These are phyloP conservation scores for Allolobophora icterica DNA, from an alignment of 2,888 invertebrate species.

Conservation along the genomic window DNA sequence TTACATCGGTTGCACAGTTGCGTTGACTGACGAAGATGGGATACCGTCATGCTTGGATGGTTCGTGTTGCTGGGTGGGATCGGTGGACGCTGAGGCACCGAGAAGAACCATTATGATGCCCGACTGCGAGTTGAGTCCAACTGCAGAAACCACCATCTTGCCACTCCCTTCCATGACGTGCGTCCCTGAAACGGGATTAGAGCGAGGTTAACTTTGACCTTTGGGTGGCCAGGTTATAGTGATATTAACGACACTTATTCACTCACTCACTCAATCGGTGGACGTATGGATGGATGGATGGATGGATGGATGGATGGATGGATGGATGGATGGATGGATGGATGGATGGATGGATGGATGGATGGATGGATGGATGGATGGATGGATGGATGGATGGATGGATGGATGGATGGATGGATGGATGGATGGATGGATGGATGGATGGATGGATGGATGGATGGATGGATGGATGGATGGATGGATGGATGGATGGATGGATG, in stretches of 20 bases:
- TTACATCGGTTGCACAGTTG: background rate
- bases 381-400: no score
- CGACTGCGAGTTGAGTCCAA: constrained; percentile 96
- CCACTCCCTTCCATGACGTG: constrained; percentile 99
- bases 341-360: background rate
- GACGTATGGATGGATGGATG: background rate
- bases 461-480: no score
- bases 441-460: no score
- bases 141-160: constrained; percentile 96
- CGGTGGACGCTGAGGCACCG: constrained; percentile 73
- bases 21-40: background rate
- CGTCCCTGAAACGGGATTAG: constrained; percentile 72
- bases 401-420: no score
- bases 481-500: no score
- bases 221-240: background rate
- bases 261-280: background rate
- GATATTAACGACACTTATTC: background rate
- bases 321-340: no score
- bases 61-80: background rate
- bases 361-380: background rate
- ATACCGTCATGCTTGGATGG: background rate
- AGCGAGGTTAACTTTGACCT: background rate
- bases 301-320: no score
- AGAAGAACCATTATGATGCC: constrained; percentile 98
- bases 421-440: no score